Evolutionary conservation across 2,797 vertebrate species (phyloP).

Genomic region (Aphelocoma californica): DNA sequence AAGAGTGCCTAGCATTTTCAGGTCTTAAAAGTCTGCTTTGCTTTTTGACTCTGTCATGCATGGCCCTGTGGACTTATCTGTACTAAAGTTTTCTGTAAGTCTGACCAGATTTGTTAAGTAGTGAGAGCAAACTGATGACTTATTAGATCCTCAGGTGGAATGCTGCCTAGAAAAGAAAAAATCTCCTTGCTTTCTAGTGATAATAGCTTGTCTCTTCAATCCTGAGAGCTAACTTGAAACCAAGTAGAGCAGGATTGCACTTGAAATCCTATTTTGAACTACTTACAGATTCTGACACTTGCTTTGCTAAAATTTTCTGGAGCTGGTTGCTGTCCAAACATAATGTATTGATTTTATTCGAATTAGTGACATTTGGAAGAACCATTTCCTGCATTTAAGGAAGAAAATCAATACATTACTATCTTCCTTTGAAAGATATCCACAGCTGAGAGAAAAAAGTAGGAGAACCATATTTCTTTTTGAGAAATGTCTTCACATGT

Average conservation of each 20-base stretch:
- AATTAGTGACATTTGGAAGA: conserved; percentile 32
- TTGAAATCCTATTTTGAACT: background rate
- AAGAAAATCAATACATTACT: background rate
- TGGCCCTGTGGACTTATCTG: background rate
- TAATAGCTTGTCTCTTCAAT: background rate
- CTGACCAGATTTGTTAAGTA: background rate
- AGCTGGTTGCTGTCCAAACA: background rate
- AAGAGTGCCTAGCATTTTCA: background rate
- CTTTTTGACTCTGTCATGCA: background rate
- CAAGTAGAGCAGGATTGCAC: background rate
- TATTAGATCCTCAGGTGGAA: background rate
- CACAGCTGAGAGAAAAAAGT: background rate
- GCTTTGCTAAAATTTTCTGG: background rate
- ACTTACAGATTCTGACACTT: background rate
- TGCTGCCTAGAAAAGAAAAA: background rate
- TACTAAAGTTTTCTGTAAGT: background rate
- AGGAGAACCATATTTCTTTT: background rate
- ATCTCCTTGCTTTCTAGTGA: background rate
- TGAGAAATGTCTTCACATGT: background rate
- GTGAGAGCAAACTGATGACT: background rate
- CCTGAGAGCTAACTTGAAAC: background rate
- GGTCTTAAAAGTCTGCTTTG: background rate
- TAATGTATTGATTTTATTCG: background rate
- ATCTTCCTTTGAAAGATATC: background rate
- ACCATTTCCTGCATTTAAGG: background rate